phyloP scores from a whole-genome alignment of 2,888 invertebrate species.

The Ochropleura plecta region DNA sequence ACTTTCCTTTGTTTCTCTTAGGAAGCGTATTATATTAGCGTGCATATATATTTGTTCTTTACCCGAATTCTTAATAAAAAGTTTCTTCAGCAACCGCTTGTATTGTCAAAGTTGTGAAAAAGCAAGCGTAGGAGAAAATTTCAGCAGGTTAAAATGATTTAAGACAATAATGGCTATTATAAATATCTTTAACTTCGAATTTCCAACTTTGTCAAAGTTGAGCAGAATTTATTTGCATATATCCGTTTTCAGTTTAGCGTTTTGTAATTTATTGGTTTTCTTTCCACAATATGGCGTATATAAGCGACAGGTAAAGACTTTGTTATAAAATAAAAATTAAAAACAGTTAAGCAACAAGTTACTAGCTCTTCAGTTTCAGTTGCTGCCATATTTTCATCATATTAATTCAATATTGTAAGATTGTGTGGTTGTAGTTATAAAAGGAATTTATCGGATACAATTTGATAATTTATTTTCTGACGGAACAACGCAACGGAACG shows the following conservation, averaged over 20 bases:
- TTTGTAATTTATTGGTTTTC: neutral
- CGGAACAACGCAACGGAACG: no score
- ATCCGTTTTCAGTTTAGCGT: neutral
- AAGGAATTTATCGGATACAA: no score
- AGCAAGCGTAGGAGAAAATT: neutral
- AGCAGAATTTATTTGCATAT: neutral
- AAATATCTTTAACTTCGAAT: neutral
- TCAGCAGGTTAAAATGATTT: constrained; percentile 5
- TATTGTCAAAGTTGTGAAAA: constrained; percentile 16
- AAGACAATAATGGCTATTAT: neutral
- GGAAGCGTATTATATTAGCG: constrained; percentile 5
- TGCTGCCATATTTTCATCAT: no score
- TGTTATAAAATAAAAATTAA: neutral
- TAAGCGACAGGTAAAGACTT: neutral
- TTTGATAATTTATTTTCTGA: no score
- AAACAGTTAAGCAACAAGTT: neutral
- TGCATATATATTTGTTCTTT: neutral
- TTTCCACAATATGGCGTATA: neutral
- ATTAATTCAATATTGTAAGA: no score
- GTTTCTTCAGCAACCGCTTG: neutral
- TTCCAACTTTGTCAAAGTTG: neutral
- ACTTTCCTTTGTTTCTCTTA: no score
- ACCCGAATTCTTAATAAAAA: neutral
- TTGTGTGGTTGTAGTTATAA: no score
- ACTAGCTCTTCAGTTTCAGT: no score